phyloP scores from a whole-genome alignment of 2,888 invertebrate genomes.

The Lysandra coridon region DNA sequence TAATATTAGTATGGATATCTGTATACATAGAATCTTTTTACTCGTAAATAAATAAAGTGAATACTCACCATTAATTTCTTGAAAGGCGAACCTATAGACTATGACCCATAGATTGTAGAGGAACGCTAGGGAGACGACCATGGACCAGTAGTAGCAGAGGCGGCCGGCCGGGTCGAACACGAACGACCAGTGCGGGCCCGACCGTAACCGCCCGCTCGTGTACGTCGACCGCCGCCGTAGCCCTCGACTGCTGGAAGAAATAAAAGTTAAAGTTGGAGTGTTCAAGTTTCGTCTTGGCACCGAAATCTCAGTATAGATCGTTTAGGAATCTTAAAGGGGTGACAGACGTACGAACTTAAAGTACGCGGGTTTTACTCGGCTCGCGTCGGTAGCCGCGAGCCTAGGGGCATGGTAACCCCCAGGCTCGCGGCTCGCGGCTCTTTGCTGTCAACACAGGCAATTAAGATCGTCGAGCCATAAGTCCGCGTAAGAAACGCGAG shows the following conservation, averaged over 20 bases:
- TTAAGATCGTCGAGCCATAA: too few species aligned
- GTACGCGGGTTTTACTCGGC: too few species aligned
- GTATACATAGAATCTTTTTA: not conserved
- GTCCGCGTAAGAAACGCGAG: too few species aligned
- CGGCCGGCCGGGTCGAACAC: conserved; percentile 99
- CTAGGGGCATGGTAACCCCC: too few species aligned
- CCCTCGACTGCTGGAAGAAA: conserved; percentile 57
- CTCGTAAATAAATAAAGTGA: not conserved
- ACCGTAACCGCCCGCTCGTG: conserved; percentile 82
- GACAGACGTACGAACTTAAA: too few species aligned
- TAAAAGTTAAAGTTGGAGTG: not conserved
- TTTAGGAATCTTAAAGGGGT: too few species aligned
- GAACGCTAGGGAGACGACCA: conserved; percentile 97
- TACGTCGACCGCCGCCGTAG: conserved; percentile 82
- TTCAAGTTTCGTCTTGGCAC: not conserved
- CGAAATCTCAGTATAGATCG: too few species aligned
- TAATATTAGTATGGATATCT: too few species aligned
- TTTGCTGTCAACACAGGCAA: too few species aligned
- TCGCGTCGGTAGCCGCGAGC: too few species aligned
- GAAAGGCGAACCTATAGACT: conserved; percentile 99
- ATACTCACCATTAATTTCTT: conserved; percentile 93
- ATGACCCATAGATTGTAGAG: conserved; percentile 99
- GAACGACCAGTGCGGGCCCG: conserved; percentile 93
- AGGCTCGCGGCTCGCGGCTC: too few species aligned
- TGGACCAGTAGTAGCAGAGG: conserved; percentile 97